These are phyloP conservation scores for Tenthredo distinguenda DNA, from an alignment of 2,888 invertebrate species.

Conservation along the genomic window DNA sequence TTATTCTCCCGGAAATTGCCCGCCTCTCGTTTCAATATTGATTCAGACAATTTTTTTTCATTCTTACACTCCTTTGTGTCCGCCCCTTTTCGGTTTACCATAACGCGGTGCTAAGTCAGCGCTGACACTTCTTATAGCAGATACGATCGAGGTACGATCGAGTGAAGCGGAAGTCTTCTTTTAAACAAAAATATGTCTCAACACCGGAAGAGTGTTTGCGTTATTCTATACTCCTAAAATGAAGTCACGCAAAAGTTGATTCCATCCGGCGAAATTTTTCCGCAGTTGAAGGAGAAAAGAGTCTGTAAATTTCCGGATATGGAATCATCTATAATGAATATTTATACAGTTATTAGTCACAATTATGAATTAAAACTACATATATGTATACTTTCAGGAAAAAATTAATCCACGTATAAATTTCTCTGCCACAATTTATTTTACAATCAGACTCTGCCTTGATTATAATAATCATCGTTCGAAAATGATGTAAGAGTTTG, in stretches of 20 bases:
- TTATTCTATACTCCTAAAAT: neutral
- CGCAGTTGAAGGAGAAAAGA: neutral
- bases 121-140: slow-evolving; percentile 23
- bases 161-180: neutral
- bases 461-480: neutral
- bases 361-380: neutral
- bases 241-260: neutral
- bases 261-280: neutral
- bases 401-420: neutral
- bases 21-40: slow-evolving; percentile 55
- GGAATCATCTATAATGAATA: too few species aligned
- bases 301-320: neutral
- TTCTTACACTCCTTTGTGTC: slow-evolving; percentile 8
- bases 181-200: neutral
- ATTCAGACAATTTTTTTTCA: slow-evolving; percentile 42
- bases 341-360: neutral
- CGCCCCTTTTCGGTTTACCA: slow-evolving; percentile 19
- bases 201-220: neutral
- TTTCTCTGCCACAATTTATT: neutral
- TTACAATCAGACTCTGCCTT: neutral
- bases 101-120: slow-evolving; percentile 33
- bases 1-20: slow-evolving; percentile 56
- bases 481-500: neutral
- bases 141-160: neutral
- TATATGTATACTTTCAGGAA: neutral